Evolutionary conservation across 2,797 vertebrate genomes (phyloP).

Genomic region (Myripristis murdjan): DNA sequence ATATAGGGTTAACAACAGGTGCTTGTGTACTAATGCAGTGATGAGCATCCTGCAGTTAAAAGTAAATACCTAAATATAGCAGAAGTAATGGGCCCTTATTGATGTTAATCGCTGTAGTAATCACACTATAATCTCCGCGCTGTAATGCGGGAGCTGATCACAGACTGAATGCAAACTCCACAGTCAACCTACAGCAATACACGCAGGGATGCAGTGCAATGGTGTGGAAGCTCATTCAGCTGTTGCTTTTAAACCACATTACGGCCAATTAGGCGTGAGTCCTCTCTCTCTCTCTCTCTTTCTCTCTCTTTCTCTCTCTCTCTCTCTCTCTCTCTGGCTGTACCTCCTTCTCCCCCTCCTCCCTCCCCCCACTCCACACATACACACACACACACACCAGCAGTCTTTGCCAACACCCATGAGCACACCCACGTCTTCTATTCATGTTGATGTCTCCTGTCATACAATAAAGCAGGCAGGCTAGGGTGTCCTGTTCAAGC

Average conservation of each 20-base stretch:
- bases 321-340: not conserved
- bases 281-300: no score
- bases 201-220: no score
- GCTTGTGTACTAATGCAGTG: not conserved
- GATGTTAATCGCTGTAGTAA: no score
- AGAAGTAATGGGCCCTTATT: no score
- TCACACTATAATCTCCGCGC: not conserved
- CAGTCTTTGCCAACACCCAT: conserved; percentile 14
- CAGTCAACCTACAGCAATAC: no score
- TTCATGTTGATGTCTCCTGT: conserved; percentile 30
- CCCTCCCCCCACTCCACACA: conserved; percentile 27
- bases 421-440: conserved; percentile 23
- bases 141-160: not conserved
- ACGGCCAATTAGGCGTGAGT: no score
- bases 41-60: not conserved
- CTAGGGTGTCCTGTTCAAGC: conserved; percentile 26
- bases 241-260: no score
- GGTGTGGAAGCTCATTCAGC: no score
- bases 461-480: conserved; percentile 1
- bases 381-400: conserved; percentile 23
- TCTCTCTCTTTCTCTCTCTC: not conserved
- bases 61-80: not conserved
- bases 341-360: not conserved
- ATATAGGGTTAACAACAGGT: not conserved
- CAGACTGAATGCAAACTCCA: no score